These are phyloP conservation scores for Dasysyrphus albostriatus DNA, from an alignment of 2,888 invertebrate species.

Conservation along the genomic window DNA sequence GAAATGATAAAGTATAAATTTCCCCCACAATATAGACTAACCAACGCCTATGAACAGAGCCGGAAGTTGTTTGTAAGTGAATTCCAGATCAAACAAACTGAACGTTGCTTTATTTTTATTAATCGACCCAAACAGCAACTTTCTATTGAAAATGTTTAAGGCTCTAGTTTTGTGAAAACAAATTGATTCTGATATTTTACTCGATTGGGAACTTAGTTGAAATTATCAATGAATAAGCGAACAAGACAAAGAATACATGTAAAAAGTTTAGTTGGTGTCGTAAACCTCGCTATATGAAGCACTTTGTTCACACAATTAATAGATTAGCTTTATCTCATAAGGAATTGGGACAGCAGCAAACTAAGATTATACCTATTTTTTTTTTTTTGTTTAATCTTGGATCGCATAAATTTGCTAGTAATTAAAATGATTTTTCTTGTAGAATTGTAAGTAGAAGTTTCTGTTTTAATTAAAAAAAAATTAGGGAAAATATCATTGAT, in stretches of 20 bases:
- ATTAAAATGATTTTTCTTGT: neutral
- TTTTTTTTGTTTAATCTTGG: conserved; percentile 1
- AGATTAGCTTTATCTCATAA: conserved; percentile 63
- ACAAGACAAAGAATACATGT: conserved; percentile 1
- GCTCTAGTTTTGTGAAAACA: neutral
- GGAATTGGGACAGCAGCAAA: conserved; percentile 35
- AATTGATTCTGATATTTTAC: neutral
- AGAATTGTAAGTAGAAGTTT: neutral
- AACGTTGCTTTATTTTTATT: neutral
- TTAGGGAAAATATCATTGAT: neutral
- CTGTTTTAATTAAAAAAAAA: neutral
- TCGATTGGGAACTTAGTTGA: neutral
- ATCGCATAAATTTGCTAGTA: neutral
- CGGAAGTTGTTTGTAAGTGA: conserved; percentile 4
- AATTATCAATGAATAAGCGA: conserved; percentile 42
- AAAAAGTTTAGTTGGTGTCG: conserved; percentile 39
- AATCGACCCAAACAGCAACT: neutral
- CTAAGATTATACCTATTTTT: conserved; percentile 15
- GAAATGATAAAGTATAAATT: conserved; percentile 12
- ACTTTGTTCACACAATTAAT: conserved; percentile 38
- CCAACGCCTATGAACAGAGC: conserved; percentile 19
- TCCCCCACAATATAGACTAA: neutral
- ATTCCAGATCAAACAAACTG: conserved; percentile 2
- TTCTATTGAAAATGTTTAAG: neutral
- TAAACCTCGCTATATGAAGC: conserved; percentile 34